Evolutionary conservation across 2,797 vertebrate genomes (phyloP).

Genomic region (Lepus townsendii): DNA sequence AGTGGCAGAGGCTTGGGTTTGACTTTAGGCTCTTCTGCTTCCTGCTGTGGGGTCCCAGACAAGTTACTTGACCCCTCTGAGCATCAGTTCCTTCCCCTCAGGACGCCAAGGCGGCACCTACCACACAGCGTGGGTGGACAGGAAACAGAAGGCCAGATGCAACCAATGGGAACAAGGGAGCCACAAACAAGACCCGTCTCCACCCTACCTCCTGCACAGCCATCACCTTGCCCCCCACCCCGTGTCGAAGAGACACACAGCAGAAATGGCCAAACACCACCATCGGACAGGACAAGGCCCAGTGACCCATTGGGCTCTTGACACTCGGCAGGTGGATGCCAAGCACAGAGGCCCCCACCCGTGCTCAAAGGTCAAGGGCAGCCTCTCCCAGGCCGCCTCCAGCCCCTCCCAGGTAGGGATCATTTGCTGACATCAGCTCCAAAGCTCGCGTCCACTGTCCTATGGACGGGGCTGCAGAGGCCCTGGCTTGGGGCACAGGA

Average conservation of each 20-base stretch:
- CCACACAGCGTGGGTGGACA: neutral
- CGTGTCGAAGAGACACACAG: neutral
- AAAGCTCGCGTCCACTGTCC: neutral
- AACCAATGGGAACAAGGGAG: neutral
- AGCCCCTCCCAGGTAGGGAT: neutral
- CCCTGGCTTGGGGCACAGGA: fast-evolving
- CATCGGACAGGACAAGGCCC: too few species aligned
- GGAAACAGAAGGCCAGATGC: neutral
- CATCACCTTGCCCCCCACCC: neutral
- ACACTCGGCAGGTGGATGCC: neutral
- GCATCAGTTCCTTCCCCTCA: neutral
- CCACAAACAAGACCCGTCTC: neutral
- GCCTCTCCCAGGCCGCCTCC: neutral
- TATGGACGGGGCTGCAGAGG: neutral
- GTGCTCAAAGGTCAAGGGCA: neutral
- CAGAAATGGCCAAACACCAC: too few species aligned
- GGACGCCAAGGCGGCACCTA: neutral
- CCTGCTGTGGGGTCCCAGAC: neutral
- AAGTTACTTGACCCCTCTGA: neutral
- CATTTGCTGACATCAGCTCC: neutral
- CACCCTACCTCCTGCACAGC: neutral
- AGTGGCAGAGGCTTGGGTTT: neutral
- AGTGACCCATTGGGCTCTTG: neutral
- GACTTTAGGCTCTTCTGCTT: neutral
- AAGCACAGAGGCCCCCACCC: neutral